Evolutionary conservation across 2,113 vertebrate genomes (phyloP), one percentile per base, ranked within the genome.

Genomic region (Pygoscelis adeliae): DNA sequence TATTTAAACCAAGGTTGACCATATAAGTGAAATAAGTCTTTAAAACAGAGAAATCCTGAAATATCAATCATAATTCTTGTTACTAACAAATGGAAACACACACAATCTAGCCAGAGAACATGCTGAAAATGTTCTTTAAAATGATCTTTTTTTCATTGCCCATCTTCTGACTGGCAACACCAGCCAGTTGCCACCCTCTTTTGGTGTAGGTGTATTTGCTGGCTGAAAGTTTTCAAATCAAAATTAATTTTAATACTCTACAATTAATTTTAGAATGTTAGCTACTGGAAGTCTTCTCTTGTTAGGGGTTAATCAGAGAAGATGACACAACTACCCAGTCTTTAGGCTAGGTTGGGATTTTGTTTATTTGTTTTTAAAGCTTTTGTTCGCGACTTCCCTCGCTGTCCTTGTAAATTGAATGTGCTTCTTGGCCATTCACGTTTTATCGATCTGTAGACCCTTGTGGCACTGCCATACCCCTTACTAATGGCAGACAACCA

Each of bases 401-500:
- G 0, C n/a, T 49, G 36, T n/a, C n/a, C 34, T 34, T 56, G 38
- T 56, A 23, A 77, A 46, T 5, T 19, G 32, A 27, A 13, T 4
- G 18, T 52, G 44, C 42, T 27, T 7, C 23, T 49, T 53, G 84
- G 72, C 38, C 38, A 1, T 17, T 52, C 0, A 2, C 20, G 49
- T 55, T 44, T 38, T 62, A 17, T 23, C 7, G 18, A 4, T 23
- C 40, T 34, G 32, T 44, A 52, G 88, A 32, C 27, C 27, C 47
- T 10, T 16, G 21, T 49, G 71, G 56, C 74, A 15, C 66, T 69
- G 62, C 66, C 3, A 3, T 46, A 9, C 40, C n/a, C 23, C n/a
- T 12, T 3, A 0, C 27, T 27, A 32, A 2, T n/a, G 59, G 56
- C 91, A 90, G 46, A 6, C 36, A 62, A 6, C 34, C 1, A 0